Base-by-base conservation (phyloP, 2,113 vertebrate species). In the Triplophysa rosa region DNA sequence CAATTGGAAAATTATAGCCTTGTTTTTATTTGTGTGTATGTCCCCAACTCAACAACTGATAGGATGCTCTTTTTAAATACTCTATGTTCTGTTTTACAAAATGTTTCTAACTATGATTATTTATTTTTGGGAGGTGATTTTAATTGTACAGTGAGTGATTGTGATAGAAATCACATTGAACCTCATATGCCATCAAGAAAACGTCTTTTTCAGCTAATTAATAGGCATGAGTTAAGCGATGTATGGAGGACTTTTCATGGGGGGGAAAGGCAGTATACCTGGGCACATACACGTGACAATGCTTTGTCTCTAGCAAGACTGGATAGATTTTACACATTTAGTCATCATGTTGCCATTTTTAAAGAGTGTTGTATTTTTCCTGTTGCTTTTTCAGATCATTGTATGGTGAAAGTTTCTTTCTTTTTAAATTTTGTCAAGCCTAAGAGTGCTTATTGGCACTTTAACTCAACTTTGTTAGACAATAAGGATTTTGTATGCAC, bases 141-240 rank as follows among this genome's bases (percentile, higher is more conserved):
- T 24, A 58, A 5, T 37, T 72, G 47, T 24, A 29, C 52, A 49
- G 7, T 8, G 23, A 62, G n/a, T 8, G 52, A 63, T 29, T 52
- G 29, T 65, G 73, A 76, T 56, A 75, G 21, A n/a, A n/a, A n/a
- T n/a, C n/a, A n/a, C n/a, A n/a, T n/a, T n/a, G n/a, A n/a, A n/a
- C n/a, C n/a, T n/a, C n/a, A n/a, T n/a, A 26, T 74, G 62, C 26
- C 26, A 16, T 64, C 26, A 64, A 64, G 62, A 64, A 64, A 64
- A 19, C 62, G 14, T 64, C 62, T 10, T 1, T 4, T 33, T 16
- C 23, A 64, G 3, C 64, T 49, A 76, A 19, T 63, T 3, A 47
- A 65, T 13, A 65, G 65, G 17, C 24, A 65, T 21, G 45, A 72
- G 21, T 54, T 45, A 56, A 59, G 0, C 40, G 69, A 80, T 29